These are phyloP conservation scores for Poeciliopsis paucimaculata DNA, from an alignment of 2,797 vertebrate genomes.

Conservation along the genomic window DNA sequence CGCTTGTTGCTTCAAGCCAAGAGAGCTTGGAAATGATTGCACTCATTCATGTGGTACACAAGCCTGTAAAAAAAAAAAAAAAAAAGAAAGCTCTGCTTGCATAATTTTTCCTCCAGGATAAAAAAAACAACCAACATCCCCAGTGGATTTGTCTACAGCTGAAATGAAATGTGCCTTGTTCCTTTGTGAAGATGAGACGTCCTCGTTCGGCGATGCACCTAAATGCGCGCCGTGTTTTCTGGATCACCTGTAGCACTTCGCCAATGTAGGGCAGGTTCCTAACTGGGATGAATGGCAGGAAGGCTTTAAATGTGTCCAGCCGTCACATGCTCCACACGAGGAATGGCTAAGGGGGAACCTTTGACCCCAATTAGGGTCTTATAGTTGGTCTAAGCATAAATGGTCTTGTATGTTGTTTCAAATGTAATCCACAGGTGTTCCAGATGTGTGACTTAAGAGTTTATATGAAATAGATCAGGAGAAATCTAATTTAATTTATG, in stretches of 20 bases:
- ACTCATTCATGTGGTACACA: slow-evolving; percentile 62
- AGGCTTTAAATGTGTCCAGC: slow-evolving; percentile 1
- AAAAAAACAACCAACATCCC: slow-evolving; percentile 8
- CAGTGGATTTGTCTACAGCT: slow-evolving; percentile 29
- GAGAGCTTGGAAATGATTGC: slow-evolving; percentile 45
- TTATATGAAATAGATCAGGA: background rate
- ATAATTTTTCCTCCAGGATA: slow-evolving; percentile 43
- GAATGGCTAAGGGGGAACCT: slow-evolving; percentile 7
- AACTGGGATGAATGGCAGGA: slow-evolving; percentile 16
- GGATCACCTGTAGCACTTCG: background rate
- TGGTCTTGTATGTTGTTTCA: background rate
- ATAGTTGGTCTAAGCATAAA: slow-evolving; percentile 5
- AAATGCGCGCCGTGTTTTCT: slow-evolving; percentile 12
- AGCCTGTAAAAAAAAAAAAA: slow-evolving; percentile 35
- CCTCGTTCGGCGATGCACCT: slow-evolving; percentile 40
- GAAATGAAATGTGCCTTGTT: slow-evolving; percentile 60
- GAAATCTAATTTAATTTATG: slow-evolving; percentile 34
- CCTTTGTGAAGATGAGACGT: slow-evolving; percentile 18
- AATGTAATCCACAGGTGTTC: slow-evolving; percentile 2
- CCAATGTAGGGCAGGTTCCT: slow-evolving; percentile 7
- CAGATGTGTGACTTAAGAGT: background rate
- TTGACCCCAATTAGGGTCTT: slow-evolving; percentile 25
- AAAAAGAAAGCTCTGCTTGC: slow-evolving; percentile 42
- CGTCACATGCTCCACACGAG: slow-evolving; percentile 52
- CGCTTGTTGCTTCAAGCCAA: slow-evolving; percentile 37